A percentile compares a stretch with the other conserved stretches of the same genome.
Conservation (phyloP, 2,113 vertebrate genomes). For the Dipodomys ordii region DNA sequence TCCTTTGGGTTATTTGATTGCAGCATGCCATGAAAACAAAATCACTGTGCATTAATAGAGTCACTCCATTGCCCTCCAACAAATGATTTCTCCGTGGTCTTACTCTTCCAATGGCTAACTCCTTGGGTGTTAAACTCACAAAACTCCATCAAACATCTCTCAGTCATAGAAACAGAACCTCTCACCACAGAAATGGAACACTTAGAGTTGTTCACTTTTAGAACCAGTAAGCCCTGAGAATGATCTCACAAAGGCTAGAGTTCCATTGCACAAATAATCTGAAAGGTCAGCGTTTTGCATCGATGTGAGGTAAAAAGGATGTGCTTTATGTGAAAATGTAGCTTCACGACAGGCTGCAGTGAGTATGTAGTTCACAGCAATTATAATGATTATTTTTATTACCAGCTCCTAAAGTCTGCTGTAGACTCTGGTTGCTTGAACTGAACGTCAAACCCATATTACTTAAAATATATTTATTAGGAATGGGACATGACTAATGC, state of each 20-base stretch:
- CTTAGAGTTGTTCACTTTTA: not conserved
- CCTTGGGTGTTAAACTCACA: not conserved
- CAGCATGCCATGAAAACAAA: not conserved
- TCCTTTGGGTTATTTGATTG: not conserved
- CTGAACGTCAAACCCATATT: not conserved
- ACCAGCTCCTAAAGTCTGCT: not conserved
- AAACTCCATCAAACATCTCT: not conserved
- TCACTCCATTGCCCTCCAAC: not conserved
- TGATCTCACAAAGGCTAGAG: not conserved
- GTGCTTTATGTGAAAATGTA: not conserved
- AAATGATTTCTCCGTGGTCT: not conserved
- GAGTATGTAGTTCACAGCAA: not conserved
- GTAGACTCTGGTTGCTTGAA: not conserved
- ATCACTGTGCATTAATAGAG: not conserved
- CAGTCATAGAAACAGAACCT: not conserved
- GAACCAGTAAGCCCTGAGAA: not conserved
- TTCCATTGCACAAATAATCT: not conserved
- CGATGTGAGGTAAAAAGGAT: not conserved
- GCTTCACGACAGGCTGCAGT: not conserved
- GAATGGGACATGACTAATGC: not conserved
- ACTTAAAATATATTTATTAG: constrained; percentile 9
- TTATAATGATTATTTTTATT: not conserved
- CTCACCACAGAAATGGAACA: not conserved
- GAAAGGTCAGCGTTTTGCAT: not conserved
- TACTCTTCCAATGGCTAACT: not conserved